Percentiles rank a stretch among this genome's conserved stretches.
Conservation (phyloP, 2,113 vertebrate genomes). For the Tetrao urogallus region DNA sequence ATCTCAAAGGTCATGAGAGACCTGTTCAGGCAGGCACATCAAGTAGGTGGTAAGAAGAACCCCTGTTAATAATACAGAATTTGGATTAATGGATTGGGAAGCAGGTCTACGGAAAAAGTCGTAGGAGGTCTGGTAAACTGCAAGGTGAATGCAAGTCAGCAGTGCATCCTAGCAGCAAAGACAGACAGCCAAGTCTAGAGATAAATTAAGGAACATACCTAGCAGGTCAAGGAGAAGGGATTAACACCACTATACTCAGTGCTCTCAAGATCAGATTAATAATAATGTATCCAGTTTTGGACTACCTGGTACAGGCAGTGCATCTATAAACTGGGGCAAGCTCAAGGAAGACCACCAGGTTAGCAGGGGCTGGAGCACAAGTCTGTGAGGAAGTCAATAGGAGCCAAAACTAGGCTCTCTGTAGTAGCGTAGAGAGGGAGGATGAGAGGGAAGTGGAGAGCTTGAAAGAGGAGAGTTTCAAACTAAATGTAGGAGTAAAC, state of each 20-base stretch:
- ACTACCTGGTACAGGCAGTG: background rate
- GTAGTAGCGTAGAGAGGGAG: rapidly evolving
- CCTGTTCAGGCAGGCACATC: background rate
- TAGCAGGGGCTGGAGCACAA: background rate
- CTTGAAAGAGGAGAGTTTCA: background rate
- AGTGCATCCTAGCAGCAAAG: background rate
- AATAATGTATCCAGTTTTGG: background rate
- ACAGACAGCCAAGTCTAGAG: background rate
- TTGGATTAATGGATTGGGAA: background rate
- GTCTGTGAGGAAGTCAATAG: background rate
- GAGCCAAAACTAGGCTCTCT: background rate
- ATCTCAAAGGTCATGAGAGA: background rate
- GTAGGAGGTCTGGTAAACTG: too few species aligned
- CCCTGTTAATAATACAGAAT: background rate
- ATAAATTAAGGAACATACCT: background rate
- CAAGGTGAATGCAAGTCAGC: background rate
- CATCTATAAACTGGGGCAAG: background rate
- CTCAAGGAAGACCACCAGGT: background rate
- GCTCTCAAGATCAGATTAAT: background rate
- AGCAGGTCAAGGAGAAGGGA: background rate
- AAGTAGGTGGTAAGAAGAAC: background rate
- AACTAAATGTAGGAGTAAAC: background rate
- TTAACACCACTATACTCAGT: background rate
- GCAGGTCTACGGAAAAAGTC: background rate
- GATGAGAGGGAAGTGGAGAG: background rate